These are phyloP conservation scores for Aptenodytes patagonicus DNA, from an alignment of 2,113 vertebrate species.

Conservation along the genomic window DNA sequence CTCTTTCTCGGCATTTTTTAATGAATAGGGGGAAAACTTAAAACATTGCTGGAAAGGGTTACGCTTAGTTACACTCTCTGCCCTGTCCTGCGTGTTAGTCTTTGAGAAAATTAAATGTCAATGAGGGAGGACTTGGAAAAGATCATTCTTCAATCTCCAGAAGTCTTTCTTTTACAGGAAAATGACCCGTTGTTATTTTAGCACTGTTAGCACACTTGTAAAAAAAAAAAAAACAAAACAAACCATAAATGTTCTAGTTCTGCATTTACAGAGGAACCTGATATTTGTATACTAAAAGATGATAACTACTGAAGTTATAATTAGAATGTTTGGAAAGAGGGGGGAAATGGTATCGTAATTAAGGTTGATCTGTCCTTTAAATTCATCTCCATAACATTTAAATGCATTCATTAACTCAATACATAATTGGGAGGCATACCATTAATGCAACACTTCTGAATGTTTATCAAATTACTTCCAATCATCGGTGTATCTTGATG, in stretches of 20 bases:
- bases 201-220: not conserved
- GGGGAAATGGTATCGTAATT: constrained; percentile 57
- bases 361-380: constrained; percentile 71
- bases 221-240: not conserved
- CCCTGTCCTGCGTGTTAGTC: not conserved
- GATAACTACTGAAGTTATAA: constrained; percentile 58
- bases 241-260: not conserved
- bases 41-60: not conserved
- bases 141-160: not conserved
- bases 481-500: constrained; percentile 56
- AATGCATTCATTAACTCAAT: constrained; percentile 72
- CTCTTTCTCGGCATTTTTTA: not conserved
- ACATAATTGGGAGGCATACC: constrained; percentile 66
- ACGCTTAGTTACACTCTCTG: not conserved
- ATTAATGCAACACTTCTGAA: constrained; percentile 70
- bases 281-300: constrained; percentile 45
- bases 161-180: not conserved
- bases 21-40: not conserved
- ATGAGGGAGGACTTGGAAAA: not conserved
- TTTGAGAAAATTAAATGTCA: not conserved
- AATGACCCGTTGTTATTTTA: not conserved
- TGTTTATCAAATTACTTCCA: constrained; percentile 74
- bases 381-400: constrained; percentile 65
- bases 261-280: constrained; percentile 5
- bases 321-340: constrained; percentile 39